Base-by-base conservation (phyloP, 2,888 invertebrate species). In the Stegana nigrithorax region DNA sequence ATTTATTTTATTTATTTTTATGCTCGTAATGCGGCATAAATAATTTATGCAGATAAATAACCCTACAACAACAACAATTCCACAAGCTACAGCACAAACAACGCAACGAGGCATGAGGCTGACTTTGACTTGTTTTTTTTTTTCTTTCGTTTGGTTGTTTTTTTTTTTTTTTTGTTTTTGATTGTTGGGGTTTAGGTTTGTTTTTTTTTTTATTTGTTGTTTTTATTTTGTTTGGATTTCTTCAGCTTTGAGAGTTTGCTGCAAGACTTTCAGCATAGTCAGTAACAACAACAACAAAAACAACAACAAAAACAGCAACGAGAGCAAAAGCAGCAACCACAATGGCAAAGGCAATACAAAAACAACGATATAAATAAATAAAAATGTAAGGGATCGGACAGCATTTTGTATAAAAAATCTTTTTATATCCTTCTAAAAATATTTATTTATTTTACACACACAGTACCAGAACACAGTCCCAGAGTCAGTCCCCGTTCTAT, bases 21-120 rank as follows among this genome's bases (percentile, higher is more conserved):
- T 78, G 80, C 78, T 75, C 72, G 72, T 83, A 83, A 81, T 82
- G 80, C 83, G 75, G 81, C 81, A 77, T 75, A 82, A 83, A 81
- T 81, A 83, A 81, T 75, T 75, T 79, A 75, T 75, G 80, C 80
- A 79, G 78, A 75, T 75, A 75, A 79, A 75, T 75, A 75, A 75
- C 80, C 75, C 68, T 69, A 55, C 32, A 55, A 36, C 53, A 36
- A 36, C n/a, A 55, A 55, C 51, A 53, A 53, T 53, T 53, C n/a
- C 53, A 55, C 53, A 55, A 39, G 23, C 36, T 36, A 36, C 10
- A 45, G 23, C n/a, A n/a, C n/a, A n/a, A n/a, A n/a, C n/a, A n/a
- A n/a, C n/a, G n/a, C n/a, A 53, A 12, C 17, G 27, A 53, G 12
- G 17, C 17, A 8, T 29, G n/a, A 55, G 36, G 53, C 53, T 55